A percentile compares a stretch with the other conserved stretches of the same genome.
phyloP scores from a whole-genome alignment of 1,140 invertebrate genomes.

The Gonioctena quinquepunctata region DNA sequence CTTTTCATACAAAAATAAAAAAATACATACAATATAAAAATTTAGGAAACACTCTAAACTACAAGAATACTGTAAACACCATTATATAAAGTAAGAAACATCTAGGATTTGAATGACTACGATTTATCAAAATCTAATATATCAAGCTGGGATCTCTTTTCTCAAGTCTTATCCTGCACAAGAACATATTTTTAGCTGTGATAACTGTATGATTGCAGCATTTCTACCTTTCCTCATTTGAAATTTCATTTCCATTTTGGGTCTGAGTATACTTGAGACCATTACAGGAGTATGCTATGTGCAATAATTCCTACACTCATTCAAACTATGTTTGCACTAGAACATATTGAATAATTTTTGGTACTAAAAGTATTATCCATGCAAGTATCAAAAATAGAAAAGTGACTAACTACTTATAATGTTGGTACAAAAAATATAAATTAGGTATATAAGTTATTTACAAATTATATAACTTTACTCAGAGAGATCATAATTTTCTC shows the following conservation, averaged over 20 bases:
- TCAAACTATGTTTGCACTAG: not conserved
- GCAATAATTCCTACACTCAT: no score
- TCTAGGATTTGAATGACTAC: conserved; percentile 46
- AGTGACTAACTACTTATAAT: conserved; percentile 11
- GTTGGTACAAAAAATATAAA: conserved; percentile 39
- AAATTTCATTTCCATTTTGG: not conserved
- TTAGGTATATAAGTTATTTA: conserved; percentile 39
- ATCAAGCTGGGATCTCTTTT: conserved; percentile 45
- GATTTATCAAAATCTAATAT: conserved; percentile 49
- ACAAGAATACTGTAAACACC: conserved; percentile 57
- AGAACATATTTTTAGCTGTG: conserved; percentile 27
- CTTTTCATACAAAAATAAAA: conserved; percentile 58
- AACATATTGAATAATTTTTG: not conserved
- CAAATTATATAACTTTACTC: conserved; percentile 40
- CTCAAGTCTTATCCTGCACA: conserved; percentile 34
- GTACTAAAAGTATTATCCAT: not conserved
- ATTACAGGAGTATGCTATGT: no score
- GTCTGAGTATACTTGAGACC: no score
- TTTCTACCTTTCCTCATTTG: not conserved
- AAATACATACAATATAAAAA: conserved; percentile 57
- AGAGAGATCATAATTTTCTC: conserved; percentile 37
- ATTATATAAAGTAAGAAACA: conserved; percentile 55
- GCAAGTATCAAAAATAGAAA: conserved; percentile 20
- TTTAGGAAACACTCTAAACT: conserved; percentile 55
- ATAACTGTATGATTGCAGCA: conserved; percentile 15